A percentile compares a stretch with the other conserved stretches of the same genome.
These are phyloP conservation scores for Reticulitermes speratus DNA, from an alignment of 1,140 invertebrate genomes.

Conservation along the genomic window DNA sequence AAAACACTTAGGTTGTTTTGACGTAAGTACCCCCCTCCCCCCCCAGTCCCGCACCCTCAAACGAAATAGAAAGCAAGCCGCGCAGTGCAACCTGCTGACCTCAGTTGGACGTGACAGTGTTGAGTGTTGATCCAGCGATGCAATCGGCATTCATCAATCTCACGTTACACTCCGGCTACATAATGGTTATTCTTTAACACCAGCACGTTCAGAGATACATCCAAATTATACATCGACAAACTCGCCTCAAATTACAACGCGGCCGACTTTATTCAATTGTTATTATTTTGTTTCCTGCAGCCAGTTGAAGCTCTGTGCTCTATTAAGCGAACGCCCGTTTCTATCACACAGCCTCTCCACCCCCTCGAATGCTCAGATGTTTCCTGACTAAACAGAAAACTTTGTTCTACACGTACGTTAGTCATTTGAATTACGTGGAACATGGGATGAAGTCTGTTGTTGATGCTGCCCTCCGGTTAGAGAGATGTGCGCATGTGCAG, in stretches of 20 bases:
- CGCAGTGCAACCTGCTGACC: neutral
- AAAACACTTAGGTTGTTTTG: too few relatives aligned
- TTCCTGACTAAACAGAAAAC: slow-evolving; percentile 6
- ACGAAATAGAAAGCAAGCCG: neutral
- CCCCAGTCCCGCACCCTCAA: too few relatives aligned
- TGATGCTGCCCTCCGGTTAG: neutral
- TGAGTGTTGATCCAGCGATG: neutral
- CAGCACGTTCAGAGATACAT: neutral
- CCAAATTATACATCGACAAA: slow-evolving; percentile 17
- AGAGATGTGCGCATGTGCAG: neutral
- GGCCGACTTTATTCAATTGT: slow-evolving; percentile 10
- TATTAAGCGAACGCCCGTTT: neutral
- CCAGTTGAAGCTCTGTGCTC: neutral
- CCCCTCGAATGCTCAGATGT: neutral
- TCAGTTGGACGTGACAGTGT: neutral
- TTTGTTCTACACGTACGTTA: neutral
- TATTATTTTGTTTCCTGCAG: slow-evolving; percentile 13
- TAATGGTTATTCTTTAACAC: neutral
- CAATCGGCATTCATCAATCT: neutral
- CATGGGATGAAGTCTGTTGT: neutral
- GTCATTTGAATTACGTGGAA: slow-evolving; percentile 15
- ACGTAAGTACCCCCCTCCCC: too few relatives aligned
- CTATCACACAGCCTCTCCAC: neutral
- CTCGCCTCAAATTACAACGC: neutral
- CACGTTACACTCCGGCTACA: neutral